Evolutionary conservation across 2,797 vertebrate species (phyloP).

Genomic region (Myioborus miniatus): DNA sequence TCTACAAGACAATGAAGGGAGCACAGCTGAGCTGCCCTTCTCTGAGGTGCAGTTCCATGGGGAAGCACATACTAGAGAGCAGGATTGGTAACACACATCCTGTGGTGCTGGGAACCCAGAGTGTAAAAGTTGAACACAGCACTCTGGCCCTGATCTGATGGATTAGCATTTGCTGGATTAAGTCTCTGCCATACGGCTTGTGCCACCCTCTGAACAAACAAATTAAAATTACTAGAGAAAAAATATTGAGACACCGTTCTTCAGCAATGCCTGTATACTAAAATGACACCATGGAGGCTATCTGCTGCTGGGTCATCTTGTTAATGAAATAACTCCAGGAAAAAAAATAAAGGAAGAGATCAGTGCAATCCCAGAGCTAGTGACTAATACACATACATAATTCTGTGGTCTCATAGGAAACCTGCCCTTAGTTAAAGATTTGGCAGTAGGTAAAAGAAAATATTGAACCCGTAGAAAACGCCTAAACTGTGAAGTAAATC

Average conservation of each 20-base stretch:
- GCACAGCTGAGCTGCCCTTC: not conserved
- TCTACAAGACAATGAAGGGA: not conserved
- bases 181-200: not conserved
- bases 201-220: not conserved
- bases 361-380: not conserved
- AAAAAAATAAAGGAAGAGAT: not conserved
- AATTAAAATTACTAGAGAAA: not conserved
- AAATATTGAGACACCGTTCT: not conserved
- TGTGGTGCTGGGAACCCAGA: not conserved
- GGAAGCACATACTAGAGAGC: fast-evolving
- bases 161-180: not conserved
- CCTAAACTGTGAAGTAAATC: not conserved
- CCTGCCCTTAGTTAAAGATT: not conserved
- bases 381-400: not conserved
- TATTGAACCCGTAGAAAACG: not conserved
- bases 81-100: not conserved
- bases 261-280: not conserved
- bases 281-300: not conserved
- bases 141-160: not conserved
- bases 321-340: not conserved
- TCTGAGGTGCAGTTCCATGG: not conserved
- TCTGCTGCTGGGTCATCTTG: not conserved
- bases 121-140: not conserved
- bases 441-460: not conserved
- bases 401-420: not conserved